Evolutionary conservation across 2,113 vertebrate genomes (phyloP).

Genomic region (Gymnarchus niloticus): DNA sequence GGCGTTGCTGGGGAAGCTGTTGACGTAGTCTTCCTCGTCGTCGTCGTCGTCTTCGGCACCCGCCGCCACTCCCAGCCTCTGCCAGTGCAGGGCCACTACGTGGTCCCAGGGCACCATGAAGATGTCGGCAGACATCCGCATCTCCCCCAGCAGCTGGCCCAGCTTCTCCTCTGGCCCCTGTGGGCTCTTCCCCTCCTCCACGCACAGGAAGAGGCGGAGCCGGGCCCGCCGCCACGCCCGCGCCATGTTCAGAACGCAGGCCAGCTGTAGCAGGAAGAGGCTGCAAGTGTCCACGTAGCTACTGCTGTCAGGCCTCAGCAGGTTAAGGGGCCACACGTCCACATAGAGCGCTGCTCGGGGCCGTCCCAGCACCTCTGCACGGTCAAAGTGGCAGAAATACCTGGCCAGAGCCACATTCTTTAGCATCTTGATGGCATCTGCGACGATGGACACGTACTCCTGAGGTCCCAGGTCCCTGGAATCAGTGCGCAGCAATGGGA

Average conservation of each 20-base stretch:
- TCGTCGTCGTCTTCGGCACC: conserved; percentile 13
- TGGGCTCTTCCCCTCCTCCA: conserved; percentile 71
- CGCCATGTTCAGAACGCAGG: conserved; percentile 82
- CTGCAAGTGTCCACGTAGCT: conserved; percentile 84
- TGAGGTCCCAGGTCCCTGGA: conserved; percentile 48
- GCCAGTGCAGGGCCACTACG: conserved; percentile 80
- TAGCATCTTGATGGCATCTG: conserved; percentile 83
- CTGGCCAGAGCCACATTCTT: conserved; percentile 80
- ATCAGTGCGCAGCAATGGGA: conserved; percentile 51
- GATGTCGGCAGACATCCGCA: conserved; percentile 78
- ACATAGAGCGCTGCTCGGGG: conserved; percentile 56
- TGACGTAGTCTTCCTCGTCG: conserved; percentile 51
- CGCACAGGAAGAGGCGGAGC: conserved; percentile 80
- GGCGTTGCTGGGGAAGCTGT: conserved; percentile 72
- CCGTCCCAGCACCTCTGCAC: conserved; percentile 44
- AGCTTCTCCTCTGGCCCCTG: conserved; percentile 74
- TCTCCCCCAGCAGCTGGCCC: conserved; percentile 72
- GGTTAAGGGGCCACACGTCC: conserved; percentile 83
- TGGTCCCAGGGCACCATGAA: conserved; percentile 75
- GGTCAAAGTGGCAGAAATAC: conserved; percentile 71
- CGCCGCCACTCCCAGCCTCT: conserved; percentile 48
- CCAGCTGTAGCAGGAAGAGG: conserved; percentile 84
- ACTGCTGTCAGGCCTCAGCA: conserved; percentile 76
- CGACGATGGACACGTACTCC: conserved; percentile 78
- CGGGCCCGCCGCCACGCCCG: conserved; percentile 71